These are phyloP conservation scores for Oxyura jamaicensis DNA, from an alignment of 2,113 vertebrate species.

Conservation along the genomic window DNA sequence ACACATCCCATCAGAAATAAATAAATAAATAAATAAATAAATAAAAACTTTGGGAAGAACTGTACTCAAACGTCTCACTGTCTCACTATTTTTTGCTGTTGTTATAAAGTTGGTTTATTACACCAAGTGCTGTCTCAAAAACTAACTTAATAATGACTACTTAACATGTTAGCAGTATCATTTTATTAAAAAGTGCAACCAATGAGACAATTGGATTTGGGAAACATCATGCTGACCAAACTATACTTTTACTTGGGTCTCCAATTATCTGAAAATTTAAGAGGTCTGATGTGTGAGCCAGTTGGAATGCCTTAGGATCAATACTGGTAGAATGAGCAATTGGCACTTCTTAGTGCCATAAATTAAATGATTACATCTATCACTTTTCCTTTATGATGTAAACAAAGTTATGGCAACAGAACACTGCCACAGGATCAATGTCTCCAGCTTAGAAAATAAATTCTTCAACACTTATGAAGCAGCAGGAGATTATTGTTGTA, in stretches of 20 bases:
- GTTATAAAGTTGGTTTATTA: background rate
- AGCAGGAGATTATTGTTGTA: slow-evolving; percentile 47
- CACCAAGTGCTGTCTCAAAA: background rate
- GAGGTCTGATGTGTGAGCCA: background rate
- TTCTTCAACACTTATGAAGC: slow-evolving; percentile 35
- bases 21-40: background rate
- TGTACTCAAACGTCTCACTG: background rate
- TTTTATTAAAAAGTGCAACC: background rate
- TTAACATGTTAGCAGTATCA: background rate
- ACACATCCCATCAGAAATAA: background rate
- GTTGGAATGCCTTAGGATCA: background rate
- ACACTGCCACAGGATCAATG: slow-evolving; percentile 36
- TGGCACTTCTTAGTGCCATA: slow-evolving; percentile 31
- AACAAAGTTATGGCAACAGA: slow-evolving; percentile 49
- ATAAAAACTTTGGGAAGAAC: background rate
- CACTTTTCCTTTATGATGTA: slow-evolving; percentile 50
- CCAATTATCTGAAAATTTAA: slow-evolving; percentile 8
- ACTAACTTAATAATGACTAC: background rate
- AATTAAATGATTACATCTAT: slow-evolving; percentile 62
- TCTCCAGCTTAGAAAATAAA: slow-evolving; percentile 57
- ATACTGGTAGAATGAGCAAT: slow-evolving; percentile 15
- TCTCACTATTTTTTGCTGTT: background rate
- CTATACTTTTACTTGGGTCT: background rate
- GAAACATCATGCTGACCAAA: background rate
- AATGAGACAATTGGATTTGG: background rate